Conservation (phyloP, 2,888 invertebrate genomes). For the Strigamia transsilvanica region DNA sequence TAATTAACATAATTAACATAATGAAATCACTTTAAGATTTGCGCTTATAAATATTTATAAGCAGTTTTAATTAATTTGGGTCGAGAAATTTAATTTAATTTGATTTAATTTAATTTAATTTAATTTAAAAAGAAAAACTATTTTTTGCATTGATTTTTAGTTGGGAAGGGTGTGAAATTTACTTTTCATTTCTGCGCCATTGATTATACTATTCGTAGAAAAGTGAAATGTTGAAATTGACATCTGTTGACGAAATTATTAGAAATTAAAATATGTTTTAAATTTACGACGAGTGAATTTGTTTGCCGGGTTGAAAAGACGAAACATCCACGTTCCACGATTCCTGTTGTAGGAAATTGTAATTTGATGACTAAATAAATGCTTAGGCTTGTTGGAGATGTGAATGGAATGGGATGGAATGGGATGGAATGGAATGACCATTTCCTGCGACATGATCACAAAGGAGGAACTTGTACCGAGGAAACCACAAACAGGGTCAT, state of each 20-base stretch:
- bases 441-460: slow-evolving; percentile 14
- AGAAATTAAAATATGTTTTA: no score
- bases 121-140: background rate
- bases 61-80: background rate
- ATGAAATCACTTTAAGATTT: background rate
- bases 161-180: background rate
- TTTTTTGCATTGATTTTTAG: background rate
- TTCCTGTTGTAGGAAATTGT: background rate
- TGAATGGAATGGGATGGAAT: background rate
- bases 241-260: no score
- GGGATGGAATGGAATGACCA: background rate
- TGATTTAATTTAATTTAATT: background rate
- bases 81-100: background rate
- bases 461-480: slow-evolving; percentile 8
- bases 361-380: slow-evolving; percentile 31
- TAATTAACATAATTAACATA: background rate
- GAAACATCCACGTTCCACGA: background rate
- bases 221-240: background rate
- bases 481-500: background rate
- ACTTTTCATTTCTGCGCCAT: slow-evolving; percentile 15
- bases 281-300: no score
- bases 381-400: slow-evolving; percentile 1
- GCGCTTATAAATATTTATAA: slow-evolving; percentile 28
- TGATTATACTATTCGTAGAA: slow-evolving; percentile 10
- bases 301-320: background rate